A percentile compares a stretch with the other conserved stretches of the same genome.
Evolutionary conservation across 1,140 invertebrate genomes (phyloP).

Genomic region (Magallana angulata): DNA sequence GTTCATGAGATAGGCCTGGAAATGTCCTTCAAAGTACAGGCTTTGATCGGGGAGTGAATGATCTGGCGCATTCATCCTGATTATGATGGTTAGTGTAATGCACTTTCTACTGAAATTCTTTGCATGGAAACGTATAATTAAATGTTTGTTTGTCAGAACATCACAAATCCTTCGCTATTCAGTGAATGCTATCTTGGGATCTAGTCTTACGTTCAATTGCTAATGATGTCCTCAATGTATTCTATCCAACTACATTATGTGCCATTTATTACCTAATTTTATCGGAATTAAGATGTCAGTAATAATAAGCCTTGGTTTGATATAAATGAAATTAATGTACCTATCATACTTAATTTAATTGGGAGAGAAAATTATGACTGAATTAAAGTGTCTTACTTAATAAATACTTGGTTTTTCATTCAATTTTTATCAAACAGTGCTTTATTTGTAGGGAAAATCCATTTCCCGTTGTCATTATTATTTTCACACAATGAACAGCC

Average conservation of each 20-base stretch:
- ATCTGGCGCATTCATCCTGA: not conserved
- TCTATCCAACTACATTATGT: not conserved
- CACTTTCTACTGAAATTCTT: not conserved
- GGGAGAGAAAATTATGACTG: not conserved
- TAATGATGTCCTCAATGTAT: not conserved
- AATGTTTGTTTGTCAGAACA: constrained; percentile 11
- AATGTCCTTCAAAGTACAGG: not conserved
- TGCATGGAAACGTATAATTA: not conserved
- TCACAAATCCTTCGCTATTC: not conserved
- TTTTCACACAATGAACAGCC: not conserved
- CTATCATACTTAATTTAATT: not conserved
- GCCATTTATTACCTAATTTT: constrained; percentile 28
- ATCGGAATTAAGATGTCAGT: not conserved
- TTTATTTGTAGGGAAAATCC: not conserved
- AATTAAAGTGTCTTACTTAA: not conserved
- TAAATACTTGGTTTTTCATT: not conserved
- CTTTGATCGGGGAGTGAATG: not conserved
- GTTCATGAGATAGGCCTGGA: not conserved
- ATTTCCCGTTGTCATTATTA: not conserved
- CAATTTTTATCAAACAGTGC: not conserved
- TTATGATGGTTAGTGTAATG: not conserved
- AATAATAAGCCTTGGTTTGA: not conserved
- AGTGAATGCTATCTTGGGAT: not conserved
- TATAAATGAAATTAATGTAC: constrained; percentile 3
- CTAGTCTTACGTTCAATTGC: constrained; percentile 2